Conservation (phyloP, 2,888 invertebrate genomes). For the Melolontha melolontha region DNA sequence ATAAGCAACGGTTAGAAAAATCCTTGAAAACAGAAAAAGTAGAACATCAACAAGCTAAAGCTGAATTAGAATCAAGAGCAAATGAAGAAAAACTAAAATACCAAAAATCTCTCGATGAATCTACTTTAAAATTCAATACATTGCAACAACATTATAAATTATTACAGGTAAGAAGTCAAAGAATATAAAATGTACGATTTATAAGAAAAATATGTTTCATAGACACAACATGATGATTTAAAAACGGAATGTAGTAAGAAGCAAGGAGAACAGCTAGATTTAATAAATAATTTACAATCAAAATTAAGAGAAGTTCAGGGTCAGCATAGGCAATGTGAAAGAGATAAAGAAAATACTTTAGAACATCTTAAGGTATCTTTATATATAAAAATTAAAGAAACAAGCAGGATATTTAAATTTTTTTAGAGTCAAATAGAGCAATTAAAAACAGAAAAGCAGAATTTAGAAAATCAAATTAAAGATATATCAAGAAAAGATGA, state of each 20-base stretch:
- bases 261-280: conserved; percentile 66
- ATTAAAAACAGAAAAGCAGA: conserved; percentile 59
- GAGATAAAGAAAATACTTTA: conserved; percentile 57
- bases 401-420: conserved; percentile 30
- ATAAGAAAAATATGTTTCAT: conserved; percentile 50
- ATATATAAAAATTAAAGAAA: conserved; percentile 27
- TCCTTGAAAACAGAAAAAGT: conserved; percentile 69
- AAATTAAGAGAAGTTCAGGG: conserved; percentile 66
- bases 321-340: conserved; percentile 64
- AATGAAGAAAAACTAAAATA: conserved; percentile 67
- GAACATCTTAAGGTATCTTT: conserved; percentile 49
- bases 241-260: conserved; percentile 66
- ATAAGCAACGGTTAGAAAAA: conserved; percentile 71
- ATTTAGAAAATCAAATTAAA: conserved; percentile 57
- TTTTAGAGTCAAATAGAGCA: conserved; percentile 61
- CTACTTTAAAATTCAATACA: conserved; percentile 68
- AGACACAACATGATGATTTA: conserved; percentile 69
- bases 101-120: conserved; percentile 67
- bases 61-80: conserved; percentile 65
- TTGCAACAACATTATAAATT: conserved; percentile 70
- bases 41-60: conserved; percentile 68
- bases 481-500: conserved; percentile 55
- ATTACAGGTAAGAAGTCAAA: conserved; percentile 60
- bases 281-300: conserved; percentile 66
- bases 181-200: conserved; percentile 1